Percentiles rank a stretch among this genome's conserved stretches.
These are phyloP conservation scores for Pyrrhia umbra DNA, from an alignment of 2,888 invertebrate genomes.

Conservation along the genomic window DNA sequence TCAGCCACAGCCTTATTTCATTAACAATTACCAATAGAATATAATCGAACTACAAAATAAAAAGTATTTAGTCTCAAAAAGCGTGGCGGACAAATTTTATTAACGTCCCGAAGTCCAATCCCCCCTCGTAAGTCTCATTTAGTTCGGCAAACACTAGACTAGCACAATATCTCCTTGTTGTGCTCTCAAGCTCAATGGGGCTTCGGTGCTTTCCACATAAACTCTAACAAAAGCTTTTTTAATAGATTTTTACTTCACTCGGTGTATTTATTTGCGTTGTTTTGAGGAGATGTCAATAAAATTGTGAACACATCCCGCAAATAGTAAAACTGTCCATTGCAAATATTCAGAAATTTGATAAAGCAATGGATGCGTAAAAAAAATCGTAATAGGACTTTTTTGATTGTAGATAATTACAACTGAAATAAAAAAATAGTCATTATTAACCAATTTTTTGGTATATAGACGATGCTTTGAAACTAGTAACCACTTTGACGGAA, in stretches of 20 bases:
- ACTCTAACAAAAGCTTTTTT: not conserved
- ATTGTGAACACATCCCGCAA: too few relatives aligned
- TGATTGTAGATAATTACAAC: too few relatives aligned
- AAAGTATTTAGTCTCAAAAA: slow-evolving; percentile 14
- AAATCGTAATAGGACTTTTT: too few relatives aligned
- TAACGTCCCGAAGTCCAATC: slow-evolving; percentile 29
- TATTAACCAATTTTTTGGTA: too few relatives aligned
- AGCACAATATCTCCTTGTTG: slow-evolving; percentile 58
- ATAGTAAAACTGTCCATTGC: too few relatives aligned
- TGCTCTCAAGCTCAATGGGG: slow-evolving; percentile 24
- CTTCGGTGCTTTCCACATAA: slow-evolving; percentile 10
- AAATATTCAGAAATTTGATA: too few relatives aligned
- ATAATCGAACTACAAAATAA: slow-evolving; percentile 14
- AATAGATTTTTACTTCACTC: slow-evolving; percentile 8
- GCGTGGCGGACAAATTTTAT: slow-evolving; percentile 44
- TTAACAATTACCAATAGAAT: not conserved
- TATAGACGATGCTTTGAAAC: too few relatives aligned
- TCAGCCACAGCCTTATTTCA: too few relatives aligned
- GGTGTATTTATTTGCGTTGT: not conserved
- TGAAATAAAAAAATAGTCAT: too few relatives aligned
- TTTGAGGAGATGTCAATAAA: not conserved
- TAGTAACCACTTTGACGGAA: too few relatives aligned
- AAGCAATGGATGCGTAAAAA: too few relatives aligned
- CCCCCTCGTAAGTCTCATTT: slow-evolving; percentile 57
- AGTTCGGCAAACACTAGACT: slow-evolving; percentile 50